Base-by-base conservation (phyloP, 2,113 vertebrate genomes). In the Epinephelus moara region DNA sequence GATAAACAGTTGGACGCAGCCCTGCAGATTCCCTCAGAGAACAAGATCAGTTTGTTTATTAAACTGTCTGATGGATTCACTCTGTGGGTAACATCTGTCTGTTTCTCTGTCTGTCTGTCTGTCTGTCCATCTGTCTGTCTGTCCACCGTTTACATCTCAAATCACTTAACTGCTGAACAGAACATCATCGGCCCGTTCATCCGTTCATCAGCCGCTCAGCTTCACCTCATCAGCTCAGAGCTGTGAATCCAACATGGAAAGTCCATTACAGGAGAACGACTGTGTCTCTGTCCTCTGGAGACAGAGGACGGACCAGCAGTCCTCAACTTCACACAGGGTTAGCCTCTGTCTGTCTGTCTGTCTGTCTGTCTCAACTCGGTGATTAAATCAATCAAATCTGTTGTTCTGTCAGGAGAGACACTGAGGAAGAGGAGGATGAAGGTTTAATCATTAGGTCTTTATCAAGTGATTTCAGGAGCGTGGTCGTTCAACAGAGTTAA, bases 381-480 rank as follows among this genome's bases (percentile, higher is more conserved):
- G 21, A 68, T 40, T 68, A 74, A 42, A 68, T 49, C 79, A 25
- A 66, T 75, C 68, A 68, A 52, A 30, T 57, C 37, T 23, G 70
- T 5, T 1, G 4, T 55, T 56, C 19, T 71, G 50, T 23, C 53
- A 67, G 66, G 13, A 61, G 56, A 25, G 66, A 47, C 3, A 3
- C 11, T 11, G 12, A 13, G 45, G 12, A 47, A 13, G 37, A 30
- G 52, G 62, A 64, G 61, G 53, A n/a, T 53, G 74, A 76, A 30
- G 75, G 75, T 77, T 67, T 60, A 59, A 69, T 63, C 77, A 63
- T 33, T 6, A 80, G n/a, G n/a, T 80, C 3, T 52, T 70, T 62
- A 53, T 62, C 47, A 30, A 78, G 64, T 18, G 30, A 30, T 57
- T 30, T 55, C 59, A 17, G 14, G 15, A 33, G 59, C 42, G 30